phyloP scores from a whole-genome alignment of 2,888 invertebrate genomes.

The Philonicus albiceps region DNA sequence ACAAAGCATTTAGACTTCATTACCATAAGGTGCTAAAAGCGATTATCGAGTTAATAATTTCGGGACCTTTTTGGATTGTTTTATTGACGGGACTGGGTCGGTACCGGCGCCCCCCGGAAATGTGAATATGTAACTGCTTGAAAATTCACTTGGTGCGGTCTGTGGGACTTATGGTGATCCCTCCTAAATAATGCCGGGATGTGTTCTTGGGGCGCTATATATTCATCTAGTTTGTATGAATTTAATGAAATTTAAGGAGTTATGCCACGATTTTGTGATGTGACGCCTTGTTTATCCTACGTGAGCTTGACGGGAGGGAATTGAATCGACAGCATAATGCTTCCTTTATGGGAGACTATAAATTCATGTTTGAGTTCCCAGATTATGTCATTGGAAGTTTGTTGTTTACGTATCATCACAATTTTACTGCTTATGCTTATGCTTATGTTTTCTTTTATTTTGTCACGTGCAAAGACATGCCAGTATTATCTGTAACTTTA shows the following conservation, averaged over 20 bases:
- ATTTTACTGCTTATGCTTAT: not conserved
- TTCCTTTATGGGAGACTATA: not conserved
- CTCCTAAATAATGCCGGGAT: not conserved
- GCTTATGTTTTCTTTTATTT: not conserved
- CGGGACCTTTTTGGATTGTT: constrained; percentile 43
- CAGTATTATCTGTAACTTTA: not conserved
- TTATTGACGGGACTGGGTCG: constrained; percentile 34
- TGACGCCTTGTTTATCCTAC: not conserved
- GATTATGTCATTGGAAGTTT: not conserved
- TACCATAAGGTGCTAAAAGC: constrained; percentile 44
- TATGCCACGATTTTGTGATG: not conserved
- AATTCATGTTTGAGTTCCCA: not conserved
- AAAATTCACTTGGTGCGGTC: constrained; percentile 29
- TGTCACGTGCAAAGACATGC: not conserved
- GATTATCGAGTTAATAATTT: constrained; percentile 43
- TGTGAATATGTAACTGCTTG: constrained; percentile 32
- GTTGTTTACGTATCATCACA: not conserved
- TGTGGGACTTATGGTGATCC: constrained; percentile 20
- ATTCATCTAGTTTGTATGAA: constrained; percentile 4
- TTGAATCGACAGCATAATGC: not conserved
- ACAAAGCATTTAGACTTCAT: constrained; percentile 44
- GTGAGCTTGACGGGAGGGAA: not conserved
- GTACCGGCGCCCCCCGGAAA: not conserved
- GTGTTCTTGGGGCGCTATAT: not conserved
- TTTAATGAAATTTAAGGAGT: constrained; percentile 19